Base-by-base conservation (phyloP, 2,797 vertebrate genomes). In the Malacoctenus gilli region DNA sequence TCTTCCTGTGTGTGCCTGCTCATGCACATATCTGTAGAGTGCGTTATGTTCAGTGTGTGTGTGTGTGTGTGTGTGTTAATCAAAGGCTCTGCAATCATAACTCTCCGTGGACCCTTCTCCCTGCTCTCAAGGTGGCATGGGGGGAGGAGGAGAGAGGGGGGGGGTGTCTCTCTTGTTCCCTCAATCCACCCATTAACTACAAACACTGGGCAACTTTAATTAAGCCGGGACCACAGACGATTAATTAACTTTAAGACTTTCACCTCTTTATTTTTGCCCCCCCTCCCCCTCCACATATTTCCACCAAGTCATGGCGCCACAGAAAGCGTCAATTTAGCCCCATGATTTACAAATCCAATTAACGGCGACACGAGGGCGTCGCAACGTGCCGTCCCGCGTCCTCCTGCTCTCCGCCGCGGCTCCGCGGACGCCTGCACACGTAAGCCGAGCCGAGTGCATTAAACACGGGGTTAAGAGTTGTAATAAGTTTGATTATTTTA, bases 331-430 rank as follows among this genome's bases (percentile, higher is more conserved):
- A 47, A 87, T 85, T 85, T 80, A 79, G 68, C 74, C 80, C 77
- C 74, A 63, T 82, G 23, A 79, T 85, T 84, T 80, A 84, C 82
- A 89, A 89, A 90, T 91, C 85, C 86, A 89, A 89, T 90, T 89
- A 89, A 85, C 69, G 56, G 58, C 72, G 77, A 85, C 80, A 77
- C 83, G 82, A 83, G 72, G 70, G 69, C 80, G 58, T 78, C 80
- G 63, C 80, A 85, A 85, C 79, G 80, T 84, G 80, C 80, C 82
- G 82, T 67, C 62, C 79, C 79, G 57, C 73, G 77, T 84, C 77
- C 77, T 41, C 71, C 76, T 75, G 16, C 81, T 80, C 75, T 80
- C 78, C 82, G 77, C 77, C 83, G 79, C 83, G 77, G 56, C 50
- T 66, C 32, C 10, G 52, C 59, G 75, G 70, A 73, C 60, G 54